These are phyloP conservation scores for Micromesistius poutassou DNA, from an alignment of 2,797 vertebrate species.

Conservation along the genomic window DNA sequence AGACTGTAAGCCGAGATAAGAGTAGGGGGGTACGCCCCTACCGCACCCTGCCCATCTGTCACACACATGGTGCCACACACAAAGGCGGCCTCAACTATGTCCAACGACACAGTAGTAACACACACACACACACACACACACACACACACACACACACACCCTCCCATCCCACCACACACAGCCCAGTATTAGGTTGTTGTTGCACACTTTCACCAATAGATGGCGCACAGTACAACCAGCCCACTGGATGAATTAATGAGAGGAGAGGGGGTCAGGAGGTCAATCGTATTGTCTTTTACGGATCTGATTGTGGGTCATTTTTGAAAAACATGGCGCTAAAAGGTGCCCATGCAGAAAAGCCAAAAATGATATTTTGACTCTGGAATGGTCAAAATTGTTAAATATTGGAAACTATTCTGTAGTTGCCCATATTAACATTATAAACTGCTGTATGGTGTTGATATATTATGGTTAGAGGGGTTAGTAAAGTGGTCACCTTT, in stretches of 20 bases:
- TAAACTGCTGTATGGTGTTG: background rate
- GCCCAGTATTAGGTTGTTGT: slow-evolving; percentile 18
- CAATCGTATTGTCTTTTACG: background rate
- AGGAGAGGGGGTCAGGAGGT: background rate
- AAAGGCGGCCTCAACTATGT: background rate
- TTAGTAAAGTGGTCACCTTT: background rate
- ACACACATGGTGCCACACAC: slow-evolving; percentile 5
- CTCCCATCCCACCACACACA: background rate
- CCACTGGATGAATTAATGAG: background rate
- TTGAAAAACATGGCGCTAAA: too few relatives aligned
- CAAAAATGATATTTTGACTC: too few relatives aligned
- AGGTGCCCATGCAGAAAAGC: too few relatives aligned
- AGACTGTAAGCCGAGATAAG: slow-evolving; percentile 41
- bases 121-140: background rate
- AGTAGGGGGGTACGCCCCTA: background rate
- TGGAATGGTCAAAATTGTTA: too few relatives aligned
- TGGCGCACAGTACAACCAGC: slow-evolving; percentile 35
- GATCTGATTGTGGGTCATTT: background rate
- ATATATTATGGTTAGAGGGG: background rate
- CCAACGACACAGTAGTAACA: background rate
- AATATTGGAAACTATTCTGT: background rate
- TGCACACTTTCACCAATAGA: slow-evolving; percentile 48
- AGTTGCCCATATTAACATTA: too few relatives aligned
- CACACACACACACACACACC: background rate
- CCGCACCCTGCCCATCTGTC: slow-evolving; percentile 48